Evolutionary conservation across 2,113 vertebrate species (phyloP).

Genomic region (Brevimyrus niger): DNA sequence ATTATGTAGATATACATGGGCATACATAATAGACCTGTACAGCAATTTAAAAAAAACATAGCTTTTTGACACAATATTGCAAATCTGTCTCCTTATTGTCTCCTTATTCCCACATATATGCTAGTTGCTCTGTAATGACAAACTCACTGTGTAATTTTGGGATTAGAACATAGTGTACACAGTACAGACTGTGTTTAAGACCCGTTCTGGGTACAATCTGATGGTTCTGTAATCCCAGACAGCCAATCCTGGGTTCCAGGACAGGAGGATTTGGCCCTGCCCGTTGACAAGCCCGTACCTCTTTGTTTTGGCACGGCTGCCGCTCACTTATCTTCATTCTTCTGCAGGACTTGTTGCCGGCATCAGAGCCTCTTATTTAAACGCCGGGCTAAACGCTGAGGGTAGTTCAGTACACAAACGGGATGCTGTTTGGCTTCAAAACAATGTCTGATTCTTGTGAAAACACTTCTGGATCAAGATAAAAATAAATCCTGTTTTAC

Average conservation of each 20-base stretch:
- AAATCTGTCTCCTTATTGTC: background rate
- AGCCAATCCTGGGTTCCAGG: background rate
- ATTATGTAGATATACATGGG: background rate
- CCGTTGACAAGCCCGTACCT: constrained; percentile 20
- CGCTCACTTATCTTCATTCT: constrained; percentile 25
- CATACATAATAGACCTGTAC: background rate
- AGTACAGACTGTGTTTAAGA: background rate
- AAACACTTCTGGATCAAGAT: background rate
- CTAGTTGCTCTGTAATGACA: background rate
- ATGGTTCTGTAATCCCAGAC: background rate
- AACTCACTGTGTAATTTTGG: background rate
- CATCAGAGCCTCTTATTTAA: background rate
- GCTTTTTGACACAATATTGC: background rate
- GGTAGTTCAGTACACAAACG: background rate
- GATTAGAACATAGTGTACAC: background rate
- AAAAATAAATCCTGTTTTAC: background rate
- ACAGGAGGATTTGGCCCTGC: background rate
- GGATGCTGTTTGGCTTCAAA: background rate
- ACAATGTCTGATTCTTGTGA: background rate
- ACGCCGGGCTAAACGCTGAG: background rate
- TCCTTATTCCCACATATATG: background rate
- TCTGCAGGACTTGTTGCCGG: background rate
- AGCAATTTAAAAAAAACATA: background rate
- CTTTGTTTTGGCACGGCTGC: constrained; percentile 37
- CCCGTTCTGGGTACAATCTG: background rate